Evolutionary conservation across 2,113 vertebrate genomes (phyloP).

Genomic region (Planiliza haematocheilus): DNA sequence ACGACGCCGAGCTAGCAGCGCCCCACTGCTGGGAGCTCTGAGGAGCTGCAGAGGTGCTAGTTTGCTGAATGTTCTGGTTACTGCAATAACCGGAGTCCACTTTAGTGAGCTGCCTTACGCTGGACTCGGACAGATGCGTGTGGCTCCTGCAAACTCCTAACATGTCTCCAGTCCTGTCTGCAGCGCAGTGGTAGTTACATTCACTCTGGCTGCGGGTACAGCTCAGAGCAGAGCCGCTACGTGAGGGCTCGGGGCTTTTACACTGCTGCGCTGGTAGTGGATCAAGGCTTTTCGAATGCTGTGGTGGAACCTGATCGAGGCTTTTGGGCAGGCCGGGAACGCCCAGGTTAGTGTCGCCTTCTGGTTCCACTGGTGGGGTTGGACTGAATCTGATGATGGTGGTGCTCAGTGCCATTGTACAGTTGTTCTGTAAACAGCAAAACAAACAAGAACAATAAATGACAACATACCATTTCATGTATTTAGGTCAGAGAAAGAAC

Average conservation of each 20-base stretch:
- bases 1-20: constrained; percentile 28
- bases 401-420: constrained; percentile 87
- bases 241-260: constrained; percentile 54
- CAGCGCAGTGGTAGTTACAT: constrained; percentile 44
- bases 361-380: constrained; percentile 79
- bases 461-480: background rate
- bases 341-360: constrained; percentile 43
- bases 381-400: constrained; percentile 92
- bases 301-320: constrained; percentile 44
- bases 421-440: constrained; percentile 81
- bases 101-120: constrained; percentile 56
- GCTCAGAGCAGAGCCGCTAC: constrained; percentile 52
- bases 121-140: constrained; percentile 52
- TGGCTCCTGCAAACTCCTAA: constrained; percentile 29
- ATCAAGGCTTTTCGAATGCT: constrained; percentile 73
- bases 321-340: constrained; percentile 25
- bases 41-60: constrained; percentile 28
- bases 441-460: background rate
- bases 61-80: constrained; percentile 80
- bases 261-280: constrained; percentile 43
- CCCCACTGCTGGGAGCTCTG: constrained; percentile 64
- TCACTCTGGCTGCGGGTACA: constrained; percentile 74
- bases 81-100: constrained; percentile 83
- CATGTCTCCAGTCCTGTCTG: constrained; percentile 24
- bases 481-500: background rate